Percentiles rank a stretch among this genome's conserved stretches.
Evolutionary conservation across 2,113 vertebrate species (phyloP).

Genomic region (Oryzias melastigma): DNA sequence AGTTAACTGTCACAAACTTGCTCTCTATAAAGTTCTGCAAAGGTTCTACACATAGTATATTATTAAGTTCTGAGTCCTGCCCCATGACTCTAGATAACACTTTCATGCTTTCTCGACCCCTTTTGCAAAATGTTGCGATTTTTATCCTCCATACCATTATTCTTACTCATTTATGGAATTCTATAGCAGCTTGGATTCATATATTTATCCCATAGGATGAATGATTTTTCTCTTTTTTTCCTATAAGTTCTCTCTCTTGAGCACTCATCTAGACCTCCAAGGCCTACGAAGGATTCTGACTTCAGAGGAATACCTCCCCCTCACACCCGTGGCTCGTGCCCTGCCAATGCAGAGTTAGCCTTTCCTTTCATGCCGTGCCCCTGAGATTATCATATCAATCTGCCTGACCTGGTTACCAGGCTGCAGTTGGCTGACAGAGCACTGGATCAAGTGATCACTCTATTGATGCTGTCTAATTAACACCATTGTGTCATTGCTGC

Average conservation of each 20-base stretch:
- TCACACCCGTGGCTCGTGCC: slow-evolving; percentile 57
- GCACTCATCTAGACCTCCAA: slow-evolving; percentile 38
- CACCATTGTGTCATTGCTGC: slow-evolving; percentile 49
- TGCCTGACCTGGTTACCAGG: slow-evolving; percentile 71
- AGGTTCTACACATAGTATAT: slow-evolving; percentile 26
- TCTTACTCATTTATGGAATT: slow-evolving; percentile 36
- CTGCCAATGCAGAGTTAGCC: slow-evolving; percentile 72
- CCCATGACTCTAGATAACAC: slow-evolving; percentile 33
- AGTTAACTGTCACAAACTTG: not conserved
- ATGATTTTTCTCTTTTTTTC: slow-evolving; percentile 33
- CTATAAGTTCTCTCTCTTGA: slow-evolving; percentile 22
- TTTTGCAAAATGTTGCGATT: slow-evolving; percentile 39
- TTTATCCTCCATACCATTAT: slow-evolving; percentile 18
- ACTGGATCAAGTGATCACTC: slow-evolving; percentile 61
- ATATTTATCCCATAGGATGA: slow-evolving; percentile 39
- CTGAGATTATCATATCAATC: slow-evolving; percentile 75
- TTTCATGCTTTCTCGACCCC: slow-evolving; percentile 43
- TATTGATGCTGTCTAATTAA: slow-evolving; percentile 63
- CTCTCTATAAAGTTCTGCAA: slow-evolving; percentile 12
- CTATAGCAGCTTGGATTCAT: slow-evolving; percentile 48
- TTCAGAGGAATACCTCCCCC: slow-evolving; percentile 69
- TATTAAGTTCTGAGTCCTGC: slow-evolving; percentile 27
- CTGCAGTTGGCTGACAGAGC: slow-evolving; percentile 58
- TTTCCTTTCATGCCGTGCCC: slow-evolving; percentile 69
- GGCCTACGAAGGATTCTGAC: slow-evolving; percentile 64